Conservation (phyloP, 2,797 vertebrate species). For the Epinephelus malabaricus region DNA sequence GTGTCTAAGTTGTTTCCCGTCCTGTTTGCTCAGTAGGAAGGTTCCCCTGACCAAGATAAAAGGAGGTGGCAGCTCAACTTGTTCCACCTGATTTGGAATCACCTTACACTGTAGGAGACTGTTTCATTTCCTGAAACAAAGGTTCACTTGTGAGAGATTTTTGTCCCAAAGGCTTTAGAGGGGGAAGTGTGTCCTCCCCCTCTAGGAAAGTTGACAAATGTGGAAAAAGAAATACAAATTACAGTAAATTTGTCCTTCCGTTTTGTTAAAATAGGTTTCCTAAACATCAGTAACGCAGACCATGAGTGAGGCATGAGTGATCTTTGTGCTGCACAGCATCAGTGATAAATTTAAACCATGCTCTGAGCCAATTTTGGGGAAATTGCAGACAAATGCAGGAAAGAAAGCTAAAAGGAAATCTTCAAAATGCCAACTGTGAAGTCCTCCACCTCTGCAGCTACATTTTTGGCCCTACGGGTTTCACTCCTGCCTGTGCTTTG, state of each 20-base stretch:
- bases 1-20: conserved; percentile 23
- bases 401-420: neutral
- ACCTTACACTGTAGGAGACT: neutral
- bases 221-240: conserved; percentile 8
- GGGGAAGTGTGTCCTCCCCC: neutral
- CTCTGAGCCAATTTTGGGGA: neutral
- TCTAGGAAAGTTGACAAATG: neutral
- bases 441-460: neutral
- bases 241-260: neutral
- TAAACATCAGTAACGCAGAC: neutral
- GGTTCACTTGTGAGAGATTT: conserved; percentile 17
- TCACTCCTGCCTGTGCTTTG: neutral
- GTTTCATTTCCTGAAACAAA: conserved; percentile 44
- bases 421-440: conserved; percentile 4
- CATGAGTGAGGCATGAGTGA: neutral
- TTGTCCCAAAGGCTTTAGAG: neutral
- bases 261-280: conserved; percentile 3
- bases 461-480: neutral
- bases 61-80: conserved; percentile 57
- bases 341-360: neutral
- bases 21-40: conserved; percentile 52
- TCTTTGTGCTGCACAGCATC: neutral
- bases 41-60: conserved; percentile 37
- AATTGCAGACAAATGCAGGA: neutral
- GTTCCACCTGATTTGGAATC: conserved; percentile 63